Evolutionary conservation across 2,797 vertebrate species (phyloP), one percentile per base, ranked within the genome.

Genomic region (Jordanella pulchra): DNA sequence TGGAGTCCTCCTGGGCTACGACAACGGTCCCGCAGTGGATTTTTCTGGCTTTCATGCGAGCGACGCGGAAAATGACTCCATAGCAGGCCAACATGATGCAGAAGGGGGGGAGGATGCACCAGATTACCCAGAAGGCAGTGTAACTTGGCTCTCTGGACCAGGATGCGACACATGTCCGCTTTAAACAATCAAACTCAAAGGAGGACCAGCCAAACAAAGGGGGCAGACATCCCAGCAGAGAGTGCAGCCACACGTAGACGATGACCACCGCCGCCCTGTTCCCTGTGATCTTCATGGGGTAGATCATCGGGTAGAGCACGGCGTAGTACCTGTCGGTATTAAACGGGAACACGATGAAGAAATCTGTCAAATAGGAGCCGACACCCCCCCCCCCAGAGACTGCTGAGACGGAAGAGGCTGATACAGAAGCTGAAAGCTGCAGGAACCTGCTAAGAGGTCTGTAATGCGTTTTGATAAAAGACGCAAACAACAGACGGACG

Each of bases 241-340:
- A 97, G 91, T 99, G 98, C 0, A 99, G 88, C 98, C 98, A 99
- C 81, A 99, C 93, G 0, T 99, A 99, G 71, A 93, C 93, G 0
- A 99, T 96, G 47, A 94, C 97, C 23, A 99, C 90, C 3, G 96
- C 95, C 0, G 97, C 97, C 32, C 98, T 94, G 92, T 98, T 99
- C 72, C 97, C 97, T 0, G 97, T 99, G 85, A 99, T 98, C 95
- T 99, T 99, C 97, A 97, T 98, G 0, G 97, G 98, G 88, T 99
- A 99, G 82, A 98, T 95, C 98, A 99, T 99, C 0, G 98, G 98
- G 89, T 99, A 99, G 39, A 99, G 93, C 30, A 99, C 98, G 0
- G 98, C 98, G 0, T 99, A 99, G 91, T 99, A 99, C 90, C 98
- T 99, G 87, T 65, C 17, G 56, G 9, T n/a, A 72, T 0, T 42